A percentile compares a stretch with the other conserved stretches of the same genome.
Conservation (phyloP, 2,888 invertebrate species). For the Oscheius sp. region DNA sequence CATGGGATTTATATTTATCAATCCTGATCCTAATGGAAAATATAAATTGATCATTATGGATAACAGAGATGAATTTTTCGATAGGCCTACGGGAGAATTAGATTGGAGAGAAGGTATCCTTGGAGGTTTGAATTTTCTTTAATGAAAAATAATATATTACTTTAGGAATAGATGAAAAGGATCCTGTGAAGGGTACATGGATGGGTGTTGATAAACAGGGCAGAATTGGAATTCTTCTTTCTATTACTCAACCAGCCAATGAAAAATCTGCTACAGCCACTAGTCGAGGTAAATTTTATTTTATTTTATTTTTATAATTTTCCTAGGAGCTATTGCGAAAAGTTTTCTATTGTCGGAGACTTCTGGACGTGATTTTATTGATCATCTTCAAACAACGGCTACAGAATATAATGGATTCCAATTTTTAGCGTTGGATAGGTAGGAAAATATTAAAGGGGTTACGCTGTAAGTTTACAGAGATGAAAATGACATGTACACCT, state of each 20-base stretch:
- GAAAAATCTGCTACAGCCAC: conserved; percentile 46
- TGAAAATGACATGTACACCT: conserved; percentile 36
- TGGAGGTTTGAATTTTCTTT: conserved; percentile 46
- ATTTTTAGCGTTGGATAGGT: conserved; percentile 62
- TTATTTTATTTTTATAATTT: neutral
- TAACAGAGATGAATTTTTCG: conserved; percentile 65
- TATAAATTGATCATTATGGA: conserved; percentile 65
- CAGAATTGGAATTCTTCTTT: conserved; percentile 58
- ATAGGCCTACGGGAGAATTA: conserved; percentile 57
- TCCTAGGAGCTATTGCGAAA: conserved; percentile 55
- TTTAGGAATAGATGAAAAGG: conserved; percentile 64
- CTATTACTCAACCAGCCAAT: conserved; percentile 60
- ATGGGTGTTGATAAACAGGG: conserved; percentile 58
- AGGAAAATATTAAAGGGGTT: neutral
- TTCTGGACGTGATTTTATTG: conserved; percentile 39
- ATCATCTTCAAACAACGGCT: conserved; percentile 41
- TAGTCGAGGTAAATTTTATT: conserved; percentile 50
- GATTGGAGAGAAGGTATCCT: conserved; percentile 62
- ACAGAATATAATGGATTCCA: conserved; percentile 64
- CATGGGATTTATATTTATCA: conserved; percentile 51
- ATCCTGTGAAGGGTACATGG: conserved; percentile 67
- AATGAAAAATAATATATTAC: neutral
- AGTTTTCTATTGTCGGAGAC: conserved; percentile 41
- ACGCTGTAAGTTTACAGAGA: conserved; percentile 22
- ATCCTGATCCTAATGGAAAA: conserved; percentile 35